These are phyloP conservation scores for Monopterus albus DNA, from an alignment of 2,113 vertebrate genomes.

Conservation along the genomic window DNA sequence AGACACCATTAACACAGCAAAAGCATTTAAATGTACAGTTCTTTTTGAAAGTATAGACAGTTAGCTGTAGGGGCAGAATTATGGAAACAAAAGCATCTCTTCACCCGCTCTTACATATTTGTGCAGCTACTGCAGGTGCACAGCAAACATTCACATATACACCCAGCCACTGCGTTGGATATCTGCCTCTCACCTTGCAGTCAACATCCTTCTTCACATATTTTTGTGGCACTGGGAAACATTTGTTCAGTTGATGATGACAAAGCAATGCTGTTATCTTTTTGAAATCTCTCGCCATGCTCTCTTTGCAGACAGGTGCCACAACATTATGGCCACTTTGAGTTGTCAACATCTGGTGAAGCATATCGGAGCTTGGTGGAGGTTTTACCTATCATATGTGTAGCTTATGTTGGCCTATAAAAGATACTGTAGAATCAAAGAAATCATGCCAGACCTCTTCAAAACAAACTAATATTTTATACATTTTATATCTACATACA, in stretches of 20 bases:
- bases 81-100: not conserved
- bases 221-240: slow-evolving; percentile 11
- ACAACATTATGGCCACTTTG: slow-evolving; percentile 54
- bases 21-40: not conserved
- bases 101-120: slow-evolving; percentile 7
- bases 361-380: slow-evolving; percentile 43
- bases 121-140: slow-evolving; percentile 6
- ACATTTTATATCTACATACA: slow-evolving; percentile 2
- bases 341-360: slow-evolving; percentile 62
- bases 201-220: slow-evolving; percentile 11
- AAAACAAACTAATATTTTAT: slow-evolving; percentile 16
- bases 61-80: slow-evolving; percentile 17
- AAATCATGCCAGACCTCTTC: slow-evolving; percentile 18
- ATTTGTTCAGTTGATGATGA: slow-evolving; percentile 42
- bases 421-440: slow-evolving; percentile 4
- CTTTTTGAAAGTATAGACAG: slow-evolving; percentile 9
- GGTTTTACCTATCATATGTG: slow-evolving; percentile 53
- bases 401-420: slow-evolving; percentile 7
- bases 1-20: not conserved
- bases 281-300: slow-evolving; percentile 57
- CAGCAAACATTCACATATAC: not conserved
- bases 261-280: slow-evolving; percentile 39
- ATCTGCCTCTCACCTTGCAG: slow-evolving; percentile 56
- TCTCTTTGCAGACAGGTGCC: slow-evolving; percentile 64
- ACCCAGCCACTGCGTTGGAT: slow-evolving; percentile 55